These are phyloP conservation scores for Tapirus indicus DNA, from an alignment of 2,797 vertebrate genomes.

Conservation along the genomic window DNA sequence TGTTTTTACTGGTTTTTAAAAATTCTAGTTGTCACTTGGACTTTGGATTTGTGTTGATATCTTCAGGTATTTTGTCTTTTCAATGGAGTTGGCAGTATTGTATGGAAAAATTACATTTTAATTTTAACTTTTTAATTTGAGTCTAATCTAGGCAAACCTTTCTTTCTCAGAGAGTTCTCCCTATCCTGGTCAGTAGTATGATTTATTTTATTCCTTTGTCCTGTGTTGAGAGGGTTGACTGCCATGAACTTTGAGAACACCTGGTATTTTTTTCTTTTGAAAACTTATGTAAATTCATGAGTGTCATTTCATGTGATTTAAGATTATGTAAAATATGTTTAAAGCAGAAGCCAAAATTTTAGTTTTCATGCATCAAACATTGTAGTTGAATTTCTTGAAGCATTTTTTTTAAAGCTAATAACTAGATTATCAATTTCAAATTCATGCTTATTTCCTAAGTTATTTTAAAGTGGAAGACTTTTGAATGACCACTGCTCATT, in stretches of 20 bases:
- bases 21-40: neutral
- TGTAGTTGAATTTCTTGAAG: conserved; percentile 40
- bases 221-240: neutral
- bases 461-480: conserved; percentile 11
- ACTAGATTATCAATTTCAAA: neutral
- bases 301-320: conserved; percentile 1
- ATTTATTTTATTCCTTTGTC: conserved; percentile 15
- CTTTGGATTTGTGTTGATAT: conserved; percentile 26
- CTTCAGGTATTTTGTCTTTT: conserved; percentile 14
- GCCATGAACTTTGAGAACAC: conserved; percentile 11
- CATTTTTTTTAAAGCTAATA: conserved; percentile 1
- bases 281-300: neutral
- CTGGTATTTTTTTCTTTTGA: neutral
- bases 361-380: neutral
- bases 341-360: conserved; percentile 35
- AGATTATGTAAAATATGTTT: conserved; percentile 39
- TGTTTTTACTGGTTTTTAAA: neutral
- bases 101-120: neutral
- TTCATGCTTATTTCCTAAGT: conserved; percentile 16
- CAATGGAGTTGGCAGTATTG: neutral
- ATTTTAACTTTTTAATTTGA: conserved; percentile 15
- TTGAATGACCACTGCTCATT: conserved; percentile 16
- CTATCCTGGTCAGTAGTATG: neutral
- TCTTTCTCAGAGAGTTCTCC: neutral
- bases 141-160: neutral